phyloP scores from a whole-genome alignment of 2,888 invertebrate species.

The Dermolepida albohirtum region DNA sequence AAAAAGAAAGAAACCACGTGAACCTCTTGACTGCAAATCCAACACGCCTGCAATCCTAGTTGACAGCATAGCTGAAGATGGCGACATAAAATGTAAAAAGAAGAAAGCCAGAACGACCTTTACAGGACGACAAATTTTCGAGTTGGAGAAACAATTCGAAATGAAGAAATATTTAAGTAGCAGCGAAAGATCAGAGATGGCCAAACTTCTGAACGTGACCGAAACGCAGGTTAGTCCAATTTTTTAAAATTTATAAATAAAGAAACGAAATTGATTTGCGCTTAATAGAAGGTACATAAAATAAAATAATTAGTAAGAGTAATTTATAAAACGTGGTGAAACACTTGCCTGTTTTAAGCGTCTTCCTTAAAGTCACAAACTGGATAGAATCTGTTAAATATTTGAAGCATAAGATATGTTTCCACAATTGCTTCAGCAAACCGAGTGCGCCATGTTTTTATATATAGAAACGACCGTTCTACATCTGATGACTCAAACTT shows the following conservation, averaged over 20 bases:
- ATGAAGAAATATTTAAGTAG: slow-evolving; percentile 96
- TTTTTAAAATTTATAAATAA: too few relatives aligned
- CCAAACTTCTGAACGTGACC: slow-evolving; percentile 91
- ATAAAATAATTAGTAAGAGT: too few relatives aligned
- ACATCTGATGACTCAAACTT: too few relatives aligned
- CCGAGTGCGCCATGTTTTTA: too few relatives aligned
- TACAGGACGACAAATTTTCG: slow-evolving; percentile 95
- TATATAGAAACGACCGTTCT: too few relatives aligned
- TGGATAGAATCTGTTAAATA: too few relatives aligned
- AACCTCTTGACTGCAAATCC: slow-evolving; percentile 55
- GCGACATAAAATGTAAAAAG: slow-evolving; percentile 70
- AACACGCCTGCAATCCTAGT: slow-evolving; percentile 60
- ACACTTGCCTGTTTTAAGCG: too few relatives aligned
- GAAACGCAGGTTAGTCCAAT: slow-evolving; percentile 88
- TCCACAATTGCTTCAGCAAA: too few relatives aligned
- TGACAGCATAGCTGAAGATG: slow-evolving; percentile 59
- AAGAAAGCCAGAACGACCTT: slow-evolving; percentile 95
- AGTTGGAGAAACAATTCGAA: slow-evolving; percentile 95
- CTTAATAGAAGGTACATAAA: too few relatives aligned
- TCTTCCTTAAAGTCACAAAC: too few relatives aligned
- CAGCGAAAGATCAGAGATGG: slow-evolving; percentile 94
- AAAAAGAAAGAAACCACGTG: slow-evolving; percentile 60
- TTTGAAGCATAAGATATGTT: too few relatives aligned
- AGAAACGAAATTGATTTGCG: neutral
- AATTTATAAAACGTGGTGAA: too few relatives aligned